Conservation (phyloP, 1,140 invertebrate genomes). For the Rhizoglyphus robini region DNA sequence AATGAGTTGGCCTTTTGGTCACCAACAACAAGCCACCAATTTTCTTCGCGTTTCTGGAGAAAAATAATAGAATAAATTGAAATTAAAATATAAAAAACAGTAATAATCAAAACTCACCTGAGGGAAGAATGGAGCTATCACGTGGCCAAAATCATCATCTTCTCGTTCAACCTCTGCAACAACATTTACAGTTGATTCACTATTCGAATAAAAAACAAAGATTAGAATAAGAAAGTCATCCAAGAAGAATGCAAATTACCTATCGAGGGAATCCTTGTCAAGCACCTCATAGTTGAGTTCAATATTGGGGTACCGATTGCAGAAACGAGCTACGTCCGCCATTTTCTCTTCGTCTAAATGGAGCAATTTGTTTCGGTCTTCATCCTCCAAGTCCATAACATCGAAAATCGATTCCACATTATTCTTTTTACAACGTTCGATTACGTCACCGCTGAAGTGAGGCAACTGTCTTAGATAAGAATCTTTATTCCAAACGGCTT, state of each 20-base stretch:
- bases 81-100: background rate
- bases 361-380: conserved; percentile 69
- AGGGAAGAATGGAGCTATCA: conserved; percentile 95
- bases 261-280: conserved; percentile 55
- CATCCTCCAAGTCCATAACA: conserved; percentile 95
- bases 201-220: conserved; percentile 11
- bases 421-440: conserved; percentile 80
- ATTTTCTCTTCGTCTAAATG: conserved; percentile 72
- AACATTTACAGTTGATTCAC: conserved; percentile 68
- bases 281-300: conserved; percentile 85
- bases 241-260: conserved; percentile 25
- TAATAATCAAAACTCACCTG: conserved; percentile 43
- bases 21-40: conserved; percentile 99
- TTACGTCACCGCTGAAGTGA: conserved; percentile 77
- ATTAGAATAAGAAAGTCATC: background rate
- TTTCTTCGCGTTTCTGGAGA: conserved; percentile 85
- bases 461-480: conserved; percentile 93
- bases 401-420: conserved; percentile 93
- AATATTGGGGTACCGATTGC: conserved; percentile 97
- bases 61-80: conserved; percentile 4
- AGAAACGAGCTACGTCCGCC: conserved; percentile 93
- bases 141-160: conserved; percentile 87
- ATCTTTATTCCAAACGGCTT: conserved; percentile 99
- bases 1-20: conserved; percentile 86
- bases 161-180: conserved; percentile 86